Percentiles rank a stretch among this genome's conserved stretches.
phyloP scores from a whole-genome alignment of 2,797 vertebrate species.

The Artibeus lituratus region DNA sequence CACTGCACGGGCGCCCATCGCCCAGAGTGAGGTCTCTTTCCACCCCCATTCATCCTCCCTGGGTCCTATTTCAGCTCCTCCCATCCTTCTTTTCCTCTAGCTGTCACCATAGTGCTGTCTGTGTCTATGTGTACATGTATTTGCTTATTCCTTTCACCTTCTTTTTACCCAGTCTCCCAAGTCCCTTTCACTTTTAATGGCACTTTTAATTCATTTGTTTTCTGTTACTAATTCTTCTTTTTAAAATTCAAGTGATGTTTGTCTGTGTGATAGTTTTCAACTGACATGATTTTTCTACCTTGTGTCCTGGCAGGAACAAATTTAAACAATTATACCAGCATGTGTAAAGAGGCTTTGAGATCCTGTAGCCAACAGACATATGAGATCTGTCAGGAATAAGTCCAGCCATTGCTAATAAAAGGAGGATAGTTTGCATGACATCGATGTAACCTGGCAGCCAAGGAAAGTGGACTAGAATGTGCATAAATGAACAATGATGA shows the following conservation, averaged over 20 bases:
- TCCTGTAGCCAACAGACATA: accelerated
- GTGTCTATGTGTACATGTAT: not conserved
- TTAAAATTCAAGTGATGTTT: not conserved
- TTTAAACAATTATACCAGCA: not conserved
- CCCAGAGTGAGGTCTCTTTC: not conserved
- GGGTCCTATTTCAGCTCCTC: not conserved
- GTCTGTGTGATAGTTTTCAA: not conserved
- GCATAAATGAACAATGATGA: too few relatives aligned
- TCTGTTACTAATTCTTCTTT: not conserved
- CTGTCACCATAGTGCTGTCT: not conserved
- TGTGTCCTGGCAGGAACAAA: not conserved
- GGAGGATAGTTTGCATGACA: too few relatives aligned
- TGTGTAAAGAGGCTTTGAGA: not conserved
- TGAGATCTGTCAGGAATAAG: too few relatives aligned
- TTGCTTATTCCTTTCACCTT: not conserved
- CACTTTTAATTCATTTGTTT: not conserved
- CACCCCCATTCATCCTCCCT: not conserved
- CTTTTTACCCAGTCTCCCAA: not conserved
- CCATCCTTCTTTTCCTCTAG: not conserved
- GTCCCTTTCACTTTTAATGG: not conserved
- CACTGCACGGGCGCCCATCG: not conserved
- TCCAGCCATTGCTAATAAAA: too few relatives aligned
- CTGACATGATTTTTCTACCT: not conserved
- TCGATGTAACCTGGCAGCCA: too few relatives aligned
- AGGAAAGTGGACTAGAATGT: too few relatives aligned